These are phyloP conservation scores for Tetraodon nigroviridis DNA, from an alignment of 2,113 vertebrate genomes.

Conservation along the genomic window DNA sequence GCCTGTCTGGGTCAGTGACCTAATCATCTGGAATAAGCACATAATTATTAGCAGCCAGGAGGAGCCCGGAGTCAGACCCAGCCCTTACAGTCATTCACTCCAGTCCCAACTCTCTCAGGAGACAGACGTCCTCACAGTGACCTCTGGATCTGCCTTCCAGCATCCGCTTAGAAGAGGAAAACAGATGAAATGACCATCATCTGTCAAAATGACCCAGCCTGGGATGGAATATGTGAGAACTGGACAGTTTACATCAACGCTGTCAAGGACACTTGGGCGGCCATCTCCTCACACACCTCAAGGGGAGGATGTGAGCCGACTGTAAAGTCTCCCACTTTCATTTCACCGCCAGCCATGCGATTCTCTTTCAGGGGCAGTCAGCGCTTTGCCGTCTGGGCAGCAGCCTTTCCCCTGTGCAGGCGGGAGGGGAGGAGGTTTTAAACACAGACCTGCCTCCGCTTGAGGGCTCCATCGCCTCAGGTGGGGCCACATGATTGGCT, in stretches of 20 bases:
- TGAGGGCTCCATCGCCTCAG: conserved; percentile 25
- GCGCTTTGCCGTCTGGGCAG: conserved; percentile 61
- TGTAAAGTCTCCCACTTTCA: conserved; percentile 49
- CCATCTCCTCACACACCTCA: background rate
- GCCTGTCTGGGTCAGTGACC: conserved; percentile 17
- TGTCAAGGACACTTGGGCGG: no score
- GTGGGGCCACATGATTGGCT: conserved; percentile 36
- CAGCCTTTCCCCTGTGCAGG: conserved; percentile 41
- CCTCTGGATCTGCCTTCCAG: conserved; percentile 12
- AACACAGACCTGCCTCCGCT: conserved; percentile 51
- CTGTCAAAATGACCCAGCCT: background rate
- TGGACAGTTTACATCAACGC: background rate
- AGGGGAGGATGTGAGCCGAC: conserved; percentile 29
- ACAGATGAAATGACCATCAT: conserved; percentile 21
- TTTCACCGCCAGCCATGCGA: conserved; percentile 66
- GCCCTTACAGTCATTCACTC: conserved; percentile 23
- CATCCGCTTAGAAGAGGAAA: conserved; percentile 11
- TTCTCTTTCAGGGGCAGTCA: conserved; percentile 44
- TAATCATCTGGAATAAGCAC: conserved; percentile 25
- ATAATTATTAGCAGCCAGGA: conserved; percentile 42
- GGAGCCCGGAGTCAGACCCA: conserved; percentile 12
- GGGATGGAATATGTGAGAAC: no score
- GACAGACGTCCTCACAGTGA: conserved; percentile 1
- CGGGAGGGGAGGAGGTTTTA: conserved; percentile 42
- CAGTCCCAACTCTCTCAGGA: background rate